Conservation (phyloP, 2,797 vertebrate species). For the Chloroceryle inda region DNA sequence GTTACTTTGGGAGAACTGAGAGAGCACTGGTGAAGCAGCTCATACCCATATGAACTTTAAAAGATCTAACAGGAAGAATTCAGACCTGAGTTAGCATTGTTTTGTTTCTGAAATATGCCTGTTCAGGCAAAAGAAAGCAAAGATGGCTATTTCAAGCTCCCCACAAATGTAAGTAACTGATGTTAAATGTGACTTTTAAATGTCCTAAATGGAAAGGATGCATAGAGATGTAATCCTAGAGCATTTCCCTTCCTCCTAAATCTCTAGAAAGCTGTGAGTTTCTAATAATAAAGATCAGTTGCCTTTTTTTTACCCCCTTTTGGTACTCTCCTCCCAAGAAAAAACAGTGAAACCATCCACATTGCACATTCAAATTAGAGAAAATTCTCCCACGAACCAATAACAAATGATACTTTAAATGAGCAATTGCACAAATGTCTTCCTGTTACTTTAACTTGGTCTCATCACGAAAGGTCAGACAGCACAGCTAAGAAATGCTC, state of each 20-base stretch:
- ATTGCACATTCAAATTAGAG: background rate
- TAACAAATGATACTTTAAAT: background rate
- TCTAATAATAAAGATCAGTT: background rate
- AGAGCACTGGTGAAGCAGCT: background rate
- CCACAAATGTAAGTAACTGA: background rate
- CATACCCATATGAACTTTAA: background rate
- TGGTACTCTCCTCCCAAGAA: background rate
- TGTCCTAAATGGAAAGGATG: background rate
- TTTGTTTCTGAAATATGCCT: background rate
- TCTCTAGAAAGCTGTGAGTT: background rate
- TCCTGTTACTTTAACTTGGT: background rate
- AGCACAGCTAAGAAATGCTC: background rate
- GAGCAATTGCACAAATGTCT: background rate
- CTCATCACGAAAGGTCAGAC: background rate
- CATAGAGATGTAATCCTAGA: accelerated
- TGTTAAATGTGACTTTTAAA: background rate
- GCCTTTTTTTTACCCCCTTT: background rate
- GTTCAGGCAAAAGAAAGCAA: background rate
- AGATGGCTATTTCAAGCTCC: background rate
- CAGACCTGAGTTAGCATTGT: background rate
- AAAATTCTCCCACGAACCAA: background rate
- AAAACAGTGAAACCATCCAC: background rate
- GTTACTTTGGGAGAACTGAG: background rate
- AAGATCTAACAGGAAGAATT: background rate
- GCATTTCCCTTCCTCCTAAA: background rate